Evolutionary conservation across 1,140 invertebrate species (phyloP).

Genomic region (Pomacea maculata): DNA sequence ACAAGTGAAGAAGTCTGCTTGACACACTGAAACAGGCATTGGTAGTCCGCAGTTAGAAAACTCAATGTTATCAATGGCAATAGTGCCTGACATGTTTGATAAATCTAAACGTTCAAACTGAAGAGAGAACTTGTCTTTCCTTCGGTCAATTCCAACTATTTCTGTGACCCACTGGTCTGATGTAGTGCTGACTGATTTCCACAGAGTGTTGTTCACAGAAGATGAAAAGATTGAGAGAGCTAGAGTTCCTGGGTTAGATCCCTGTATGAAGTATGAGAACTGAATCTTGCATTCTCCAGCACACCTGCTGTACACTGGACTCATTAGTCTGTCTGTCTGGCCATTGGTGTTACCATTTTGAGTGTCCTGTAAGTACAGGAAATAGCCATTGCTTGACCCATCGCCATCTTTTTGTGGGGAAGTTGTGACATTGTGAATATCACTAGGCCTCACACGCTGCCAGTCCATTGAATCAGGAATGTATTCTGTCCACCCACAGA

Average conservation of each 20-base stretch:
- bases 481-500: conserved; percentile 32
- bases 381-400: conserved; percentile 8
- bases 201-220: conserved; percentile 37
- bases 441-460: background rate
- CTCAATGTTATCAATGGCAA: conserved; percentile 79
- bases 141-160: conserved; percentile 28
- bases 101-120: conserved; percentile 6
- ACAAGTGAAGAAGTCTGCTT: conserved; percentile 48
- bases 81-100: conserved; percentile 70
- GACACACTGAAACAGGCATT: conserved; percentile 35
- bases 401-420: conserved; percentile 20
- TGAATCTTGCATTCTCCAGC: conserved; percentile 50
- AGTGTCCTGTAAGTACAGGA: conserved; percentile 22
- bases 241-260: conserved; percentile 54
- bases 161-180: conserved; percentile 27
- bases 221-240: conserved; percentile 18
- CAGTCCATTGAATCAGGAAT: conserved; percentile 26
- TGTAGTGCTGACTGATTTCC: conserved; percentile 33
- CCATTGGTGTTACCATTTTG: conserved; percentile 32
- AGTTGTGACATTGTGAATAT: background rate
- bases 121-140: conserved; percentile 22
- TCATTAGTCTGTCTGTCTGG: conserved; percentile 12
- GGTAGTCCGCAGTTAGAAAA: conserved; percentile 62
- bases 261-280: conserved; percentile 82
- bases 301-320: conserved; percentile 18